A percentile compares a stretch with the other conserved stretches of the same genome.
Conservation (phyloP, 2,797 vertebrate genomes). For the Premnoplex brunnescens region DNA sequence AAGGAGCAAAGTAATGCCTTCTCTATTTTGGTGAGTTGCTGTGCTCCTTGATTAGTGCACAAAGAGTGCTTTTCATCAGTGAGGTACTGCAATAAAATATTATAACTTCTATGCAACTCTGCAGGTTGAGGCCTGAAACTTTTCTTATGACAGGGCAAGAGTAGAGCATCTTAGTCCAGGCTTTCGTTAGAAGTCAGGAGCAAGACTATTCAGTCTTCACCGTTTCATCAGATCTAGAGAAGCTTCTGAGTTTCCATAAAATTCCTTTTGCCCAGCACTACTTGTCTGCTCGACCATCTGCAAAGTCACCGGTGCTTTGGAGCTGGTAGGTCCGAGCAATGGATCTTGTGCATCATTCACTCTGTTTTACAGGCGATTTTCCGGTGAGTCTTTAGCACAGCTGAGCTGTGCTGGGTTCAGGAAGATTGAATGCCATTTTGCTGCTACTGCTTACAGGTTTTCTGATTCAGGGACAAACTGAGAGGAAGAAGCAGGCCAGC, state of each 20-base stretch:
- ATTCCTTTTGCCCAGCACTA: neutral
- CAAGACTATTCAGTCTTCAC: neutral
- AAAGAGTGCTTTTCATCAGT: neutral
- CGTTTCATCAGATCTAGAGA: neutral
- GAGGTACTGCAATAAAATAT: neutral
- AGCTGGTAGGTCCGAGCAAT: neutral
- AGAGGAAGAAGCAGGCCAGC: neutral
- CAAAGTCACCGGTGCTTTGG: neutral
- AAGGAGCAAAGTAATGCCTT: neutral
- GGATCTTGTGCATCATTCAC: fast-evolving
- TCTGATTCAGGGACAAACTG: neutral
- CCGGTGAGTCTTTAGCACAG: neutral
- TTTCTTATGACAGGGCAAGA: neutral
- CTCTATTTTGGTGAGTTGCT: neutral
- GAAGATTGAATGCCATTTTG: neutral
- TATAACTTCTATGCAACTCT: neutral
- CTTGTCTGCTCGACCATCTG: neutral
- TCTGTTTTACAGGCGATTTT: neutral
- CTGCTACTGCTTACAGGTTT: neutral
- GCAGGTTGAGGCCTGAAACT: neutral
- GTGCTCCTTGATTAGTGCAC: neutral
- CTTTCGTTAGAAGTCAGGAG: neutral
- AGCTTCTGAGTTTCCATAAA: neutral
- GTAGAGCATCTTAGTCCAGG: neutral
- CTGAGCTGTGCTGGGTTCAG: neutral